Percentiles rank a stretch among this genome's conserved stretches.
Conservation (phyloP, 2,797 vertebrate genomes). For the Hemitrygon akajei region DNA sequence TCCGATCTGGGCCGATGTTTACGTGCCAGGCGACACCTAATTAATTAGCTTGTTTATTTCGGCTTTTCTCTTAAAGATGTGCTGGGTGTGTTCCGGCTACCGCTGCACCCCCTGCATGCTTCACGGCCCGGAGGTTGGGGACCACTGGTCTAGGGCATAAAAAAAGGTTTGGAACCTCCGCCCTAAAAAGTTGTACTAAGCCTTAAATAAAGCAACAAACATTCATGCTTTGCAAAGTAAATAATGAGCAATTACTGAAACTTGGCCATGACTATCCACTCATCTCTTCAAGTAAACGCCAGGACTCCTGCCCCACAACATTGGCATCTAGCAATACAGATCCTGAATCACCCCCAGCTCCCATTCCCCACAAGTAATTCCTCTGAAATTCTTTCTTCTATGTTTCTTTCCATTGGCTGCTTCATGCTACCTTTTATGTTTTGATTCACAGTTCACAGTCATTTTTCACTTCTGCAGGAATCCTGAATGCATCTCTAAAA, state of each 20-base stretch:
- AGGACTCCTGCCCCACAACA: not conserved
- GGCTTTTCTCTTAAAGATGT: too few relatives aligned
- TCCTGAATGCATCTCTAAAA: not conserved
- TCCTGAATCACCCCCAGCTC: not conserved
- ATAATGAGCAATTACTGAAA: not conserved
- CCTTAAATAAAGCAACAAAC: too few relatives aligned
- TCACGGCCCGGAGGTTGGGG: too few relatives aligned
- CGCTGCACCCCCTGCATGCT: too few relatives aligned
- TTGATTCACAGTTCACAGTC: not conserved
- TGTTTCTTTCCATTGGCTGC: not conserved
- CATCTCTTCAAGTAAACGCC: not conserved
- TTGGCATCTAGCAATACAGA: not conserved
- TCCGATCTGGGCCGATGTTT: too few relatives aligned
- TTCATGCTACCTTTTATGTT: not conserved
- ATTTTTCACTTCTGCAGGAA: not conserved
- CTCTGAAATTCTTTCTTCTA: not conserved
- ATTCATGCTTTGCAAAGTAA: not conserved
- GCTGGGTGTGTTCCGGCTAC: too few relatives aligned
- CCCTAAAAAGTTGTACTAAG: too few relatives aligned
- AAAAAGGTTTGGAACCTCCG: too few relatives aligned
- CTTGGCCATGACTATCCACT: not conserved
- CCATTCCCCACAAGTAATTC: not conserved
- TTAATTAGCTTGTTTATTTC: too few relatives aligned
- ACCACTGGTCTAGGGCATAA: too few relatives aligned
- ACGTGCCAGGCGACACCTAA: too few relatives aligned